Base-by-base conservation (phyloP, 2,113 vertebrate species). In the Lycocorax pyrrhopterus region DNA sequence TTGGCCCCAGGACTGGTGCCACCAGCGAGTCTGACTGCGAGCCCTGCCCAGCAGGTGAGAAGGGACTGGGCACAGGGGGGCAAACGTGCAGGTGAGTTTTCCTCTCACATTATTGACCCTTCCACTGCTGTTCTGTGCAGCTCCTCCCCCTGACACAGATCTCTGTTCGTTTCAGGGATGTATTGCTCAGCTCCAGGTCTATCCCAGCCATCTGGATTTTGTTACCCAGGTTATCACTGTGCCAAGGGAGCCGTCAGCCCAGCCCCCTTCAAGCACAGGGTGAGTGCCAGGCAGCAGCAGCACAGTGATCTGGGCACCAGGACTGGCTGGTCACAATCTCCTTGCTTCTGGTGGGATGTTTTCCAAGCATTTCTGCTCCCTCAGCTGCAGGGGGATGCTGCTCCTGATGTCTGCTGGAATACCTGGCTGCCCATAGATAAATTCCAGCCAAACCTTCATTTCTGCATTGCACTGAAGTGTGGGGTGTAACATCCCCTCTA, bases 141-240 rank as follows among this genome's bases (percentile, higher is more conserved):
- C 6, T 9, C 13, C 9, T 69, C 12, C 4, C 35, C 7, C 6
- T 35, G n/a, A 41, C 33, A 1, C 5, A 25, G 26, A 29, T 68
- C 37, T 80, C 35, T 93, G 17, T 13, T 80, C 3, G 0, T 86
- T 96, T 16, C 80, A 99, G 99, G 99, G 43, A 98, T 97, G 98
- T 99, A 99, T 60, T 99, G 99, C 95, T 98, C 98, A 33, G 97
- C 95, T 4, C 94, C 97, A 86, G 99, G 98, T 37, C 97, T 98
- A 1, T 93, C 98, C 6, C 96, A 97, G 86, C 98, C 99, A 1
- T 98, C 98, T 7, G 99, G 99, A 10, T 95, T 96, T 39, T 99
- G 99, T 93, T 97, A 98, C 22, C 92, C 98, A 12, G 98, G 98
- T 29, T 98, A 98, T 88, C 98, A 98, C 73, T 99, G 99, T 89